Percentiles rank a stretch among this genome's conserved stretches.
These are phyloP conservation scores for Syngnathoides biaculeatus DNA, from an alignment of 2,113 vertebrate species.

Conservation along the genomic window DNA sequence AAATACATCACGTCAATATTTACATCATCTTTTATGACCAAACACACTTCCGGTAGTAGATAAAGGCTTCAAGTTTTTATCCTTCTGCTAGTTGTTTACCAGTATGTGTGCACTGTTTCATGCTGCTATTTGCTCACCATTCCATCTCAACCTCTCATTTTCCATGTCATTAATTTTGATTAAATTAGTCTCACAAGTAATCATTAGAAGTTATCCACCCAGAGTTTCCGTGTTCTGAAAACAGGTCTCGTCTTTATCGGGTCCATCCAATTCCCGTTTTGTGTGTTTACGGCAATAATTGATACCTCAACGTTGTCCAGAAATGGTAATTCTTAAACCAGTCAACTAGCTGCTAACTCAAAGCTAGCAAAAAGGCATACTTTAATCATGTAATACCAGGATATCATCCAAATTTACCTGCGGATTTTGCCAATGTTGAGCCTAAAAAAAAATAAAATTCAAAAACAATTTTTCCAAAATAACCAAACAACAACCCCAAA, in stretches of 20 bases:
- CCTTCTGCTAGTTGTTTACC: background rate
- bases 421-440: too few species aligned
- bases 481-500: too few species aligned
- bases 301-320: background rate
- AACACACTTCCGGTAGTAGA: background rate
- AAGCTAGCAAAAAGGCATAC: background rate
- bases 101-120: background rate
- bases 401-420: too few species aligned
- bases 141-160: conserved; percentile 1
- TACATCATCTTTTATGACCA: conserved; percentile 14
- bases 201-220: background rate
- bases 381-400: too few species aligned
- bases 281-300: background rate
- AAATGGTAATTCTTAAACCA: background rate
- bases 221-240: background rate
- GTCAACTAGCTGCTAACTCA: background rate
- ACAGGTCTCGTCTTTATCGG: background rate
- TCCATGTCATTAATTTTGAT: conserved; percentile 7
- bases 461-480: too few species aligned
- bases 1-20: conserved; percentile 35
- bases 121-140: background rate
- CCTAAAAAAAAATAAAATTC: too few species aligned
- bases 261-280: background rate
- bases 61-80: conserved; percentile 2
- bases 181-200: background rate